phyloP scores from a whole-genome alignment of 64 coral and sea anemone species.

The Montipora cactus region DNA sequence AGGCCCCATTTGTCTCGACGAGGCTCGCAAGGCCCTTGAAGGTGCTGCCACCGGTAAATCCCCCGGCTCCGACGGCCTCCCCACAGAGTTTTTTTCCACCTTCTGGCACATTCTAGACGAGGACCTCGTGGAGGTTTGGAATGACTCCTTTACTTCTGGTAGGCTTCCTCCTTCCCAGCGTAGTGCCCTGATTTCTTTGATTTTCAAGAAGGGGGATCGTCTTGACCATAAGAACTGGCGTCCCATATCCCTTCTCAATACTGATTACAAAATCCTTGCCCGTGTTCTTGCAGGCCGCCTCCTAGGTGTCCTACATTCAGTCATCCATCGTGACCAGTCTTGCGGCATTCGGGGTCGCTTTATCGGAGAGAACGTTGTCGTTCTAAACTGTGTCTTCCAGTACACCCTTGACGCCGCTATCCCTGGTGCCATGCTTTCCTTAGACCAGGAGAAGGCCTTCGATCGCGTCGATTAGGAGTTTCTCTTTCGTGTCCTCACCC shows the following conservation, averaged over 20 bases:
- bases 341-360: slow-evolving; percentile 14
- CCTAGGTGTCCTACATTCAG: background rate
- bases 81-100: slow-evolving; percentile 29
- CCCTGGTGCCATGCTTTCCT: background rate
- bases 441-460: too few species aligned
- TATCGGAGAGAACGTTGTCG: slow-evolving; percentile 41
- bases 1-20: background rate
- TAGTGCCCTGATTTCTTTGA: background rate
- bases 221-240: slow-evolving; percentile 2
- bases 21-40: slow-evolving; percentile 9
- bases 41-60: slow-evolving; percentile 5
- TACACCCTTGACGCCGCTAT: too few species aligned
- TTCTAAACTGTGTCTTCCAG: background rate
- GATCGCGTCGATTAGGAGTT: background rate
- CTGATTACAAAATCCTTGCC: slow-evolving; percentile 2
- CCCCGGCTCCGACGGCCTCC: slow-evolving; percentile 43
- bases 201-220: slow-evolving; percentile 31
- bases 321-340: slow-evolving; percentile 36
- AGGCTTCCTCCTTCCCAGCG: background rate
- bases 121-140: slow-evolving; percentile 43
- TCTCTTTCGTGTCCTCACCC: too few species aligned
- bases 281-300: slow-evolving; percentile 4
- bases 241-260: background rate
- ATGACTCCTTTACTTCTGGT: background rate
- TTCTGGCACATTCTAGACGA: slow-evolving; percentile 21